Evolutionary conservation across 2,888 invertebrate genomes (phyloP).

Genomic region (Drosophila peninsularis): DNA sequence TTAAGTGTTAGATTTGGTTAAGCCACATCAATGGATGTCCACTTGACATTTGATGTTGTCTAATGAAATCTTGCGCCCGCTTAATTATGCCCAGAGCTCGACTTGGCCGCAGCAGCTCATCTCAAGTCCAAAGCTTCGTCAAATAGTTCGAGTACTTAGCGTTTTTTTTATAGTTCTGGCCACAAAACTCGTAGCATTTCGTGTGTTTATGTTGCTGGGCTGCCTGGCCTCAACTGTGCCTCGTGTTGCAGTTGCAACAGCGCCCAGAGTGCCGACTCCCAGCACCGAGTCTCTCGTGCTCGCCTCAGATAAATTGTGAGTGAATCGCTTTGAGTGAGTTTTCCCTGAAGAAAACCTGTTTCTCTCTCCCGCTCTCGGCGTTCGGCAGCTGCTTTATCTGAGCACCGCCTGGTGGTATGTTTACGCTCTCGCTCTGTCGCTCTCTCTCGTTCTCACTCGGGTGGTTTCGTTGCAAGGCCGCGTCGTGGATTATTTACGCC

Average conservation of each 20-base stretch:
- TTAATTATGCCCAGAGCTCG: conserved; percentile 18
- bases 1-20: conserved; percentile 45
- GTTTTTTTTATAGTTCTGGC: conserved; percentile 24
- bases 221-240: conserved; percentile 48
- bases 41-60: conserved; percentile 19
- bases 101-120: not conserved
- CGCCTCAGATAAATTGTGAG: conserved; percentile 62
- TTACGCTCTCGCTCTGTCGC: not conserved
- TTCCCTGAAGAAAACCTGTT: conserved; percentile 38
- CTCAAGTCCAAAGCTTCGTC: conserved; percentile 1
- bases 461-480: conserved; percentile 50
- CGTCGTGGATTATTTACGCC: conserved; percentile 65
- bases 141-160: conserved; percentile 27
- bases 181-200: conserved; percentile 25
- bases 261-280: conserved; percentile 4
- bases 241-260: conserved; percentile 34
- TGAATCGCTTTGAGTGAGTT: conserved; percentile 54
- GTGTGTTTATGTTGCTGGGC: conserved; percentile 54
- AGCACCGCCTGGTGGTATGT: conserved; percentile 7
- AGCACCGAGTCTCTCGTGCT: conserved; percentile 1
- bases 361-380: not conserved
- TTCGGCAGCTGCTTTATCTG: conserved; percentile 39
- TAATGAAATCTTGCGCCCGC: conserved; percentile 11
- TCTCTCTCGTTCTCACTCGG: conserved; percentile 11
- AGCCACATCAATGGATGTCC: conserved; percentile 38